Evolutionary conservation across 2,888 invertebrate genomes (phyloP).

Genomic region (Drosophila rubida): DNA sequence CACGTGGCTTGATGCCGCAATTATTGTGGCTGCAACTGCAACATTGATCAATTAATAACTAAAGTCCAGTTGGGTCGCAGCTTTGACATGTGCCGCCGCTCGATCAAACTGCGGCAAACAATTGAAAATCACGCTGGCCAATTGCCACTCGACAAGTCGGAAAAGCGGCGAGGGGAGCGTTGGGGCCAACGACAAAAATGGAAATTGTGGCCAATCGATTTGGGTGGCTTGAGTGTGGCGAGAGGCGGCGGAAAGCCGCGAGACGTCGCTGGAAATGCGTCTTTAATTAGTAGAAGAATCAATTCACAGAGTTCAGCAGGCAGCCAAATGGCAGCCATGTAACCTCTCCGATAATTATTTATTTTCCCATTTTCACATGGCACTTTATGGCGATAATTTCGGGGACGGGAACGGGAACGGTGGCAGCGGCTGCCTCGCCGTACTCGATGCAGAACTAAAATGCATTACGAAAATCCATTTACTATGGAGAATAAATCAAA

Average conservation of each 20-base stretch:
- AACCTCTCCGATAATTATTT: constrained; percentile 72
- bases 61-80: constrained; percentile 15
- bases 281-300: constrained; percentile 69
- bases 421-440: constrained; percentile 31
- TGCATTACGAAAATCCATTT: constrained; percentile 77
- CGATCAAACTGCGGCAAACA: constrained; percentile 39
- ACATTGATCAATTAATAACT: constrained; percentile 24
- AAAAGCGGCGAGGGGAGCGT: neutral
- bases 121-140: constrained; percentile 77
- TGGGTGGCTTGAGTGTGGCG: constrained; percentile 18
- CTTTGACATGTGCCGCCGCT: constrained; percentile 77
- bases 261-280: constrained; percentile 48
- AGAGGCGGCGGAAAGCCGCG: constrained; percentile 2
- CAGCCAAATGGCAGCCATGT: constrained; percentile 33
- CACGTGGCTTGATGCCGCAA: constrained; percentile 62
- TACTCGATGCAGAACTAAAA: constrained; percentile 74
- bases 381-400: constrained; percentile 64
- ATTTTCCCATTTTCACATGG: constrained; percentile 71
- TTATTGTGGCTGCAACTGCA: constrained; percentile 53
- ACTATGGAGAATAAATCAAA: constrained; percentile 78
- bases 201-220: constrained; percentile 80
- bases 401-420: constrained; percentile 29
- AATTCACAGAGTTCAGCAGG: constrained; percentile 13
- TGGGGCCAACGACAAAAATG: constrained; percentile 78
- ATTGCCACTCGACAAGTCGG: constrained; percentile 63